phyloP scores from a whole-genome alignment of 2,113 vertebrate genomes.

The Laterallus jamaicensis region DNA sequence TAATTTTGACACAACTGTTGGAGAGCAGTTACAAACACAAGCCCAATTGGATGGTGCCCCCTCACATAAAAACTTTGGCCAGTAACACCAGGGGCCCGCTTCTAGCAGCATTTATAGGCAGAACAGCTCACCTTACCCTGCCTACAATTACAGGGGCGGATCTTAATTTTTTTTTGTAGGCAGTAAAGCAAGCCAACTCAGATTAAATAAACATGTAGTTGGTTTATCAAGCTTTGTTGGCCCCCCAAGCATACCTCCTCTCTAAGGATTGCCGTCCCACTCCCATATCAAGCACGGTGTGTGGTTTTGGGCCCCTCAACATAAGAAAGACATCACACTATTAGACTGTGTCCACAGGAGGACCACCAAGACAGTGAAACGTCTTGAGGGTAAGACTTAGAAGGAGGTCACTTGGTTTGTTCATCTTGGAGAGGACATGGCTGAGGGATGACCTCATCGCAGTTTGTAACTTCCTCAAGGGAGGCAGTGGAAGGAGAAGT shows the following conservation, averaged over 20 bases:
- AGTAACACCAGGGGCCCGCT: background rate
- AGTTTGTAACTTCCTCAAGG: background rate
- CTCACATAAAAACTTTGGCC: background rate
- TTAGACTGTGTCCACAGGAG: background rate
- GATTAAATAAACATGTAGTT: background rate
- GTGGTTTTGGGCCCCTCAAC: background rate
- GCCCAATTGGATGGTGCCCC: no score
- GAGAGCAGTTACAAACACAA: background rate
- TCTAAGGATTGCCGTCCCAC: fast-evolving
- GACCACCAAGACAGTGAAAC: background rate
- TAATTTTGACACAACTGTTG: background rate
- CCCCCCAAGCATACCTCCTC: background rate
- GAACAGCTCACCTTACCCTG: background rate
- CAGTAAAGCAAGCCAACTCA: background rate
- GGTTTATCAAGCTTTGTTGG: background rate
- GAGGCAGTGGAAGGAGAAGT: fast-evolving
- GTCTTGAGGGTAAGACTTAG: background rate
- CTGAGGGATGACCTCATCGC: background rate
- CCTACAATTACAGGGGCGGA: background rate
- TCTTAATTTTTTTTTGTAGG: background rate
- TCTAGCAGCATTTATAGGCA: background rate
- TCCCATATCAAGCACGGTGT: fast-evolving
- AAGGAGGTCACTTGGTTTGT: background rate
- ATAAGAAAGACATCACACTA: background rate
- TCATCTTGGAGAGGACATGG: background rate